phyloP scores from a whole-genome alignment of 2,113 vertebrate species.

The Clupea harengus region DNA sequence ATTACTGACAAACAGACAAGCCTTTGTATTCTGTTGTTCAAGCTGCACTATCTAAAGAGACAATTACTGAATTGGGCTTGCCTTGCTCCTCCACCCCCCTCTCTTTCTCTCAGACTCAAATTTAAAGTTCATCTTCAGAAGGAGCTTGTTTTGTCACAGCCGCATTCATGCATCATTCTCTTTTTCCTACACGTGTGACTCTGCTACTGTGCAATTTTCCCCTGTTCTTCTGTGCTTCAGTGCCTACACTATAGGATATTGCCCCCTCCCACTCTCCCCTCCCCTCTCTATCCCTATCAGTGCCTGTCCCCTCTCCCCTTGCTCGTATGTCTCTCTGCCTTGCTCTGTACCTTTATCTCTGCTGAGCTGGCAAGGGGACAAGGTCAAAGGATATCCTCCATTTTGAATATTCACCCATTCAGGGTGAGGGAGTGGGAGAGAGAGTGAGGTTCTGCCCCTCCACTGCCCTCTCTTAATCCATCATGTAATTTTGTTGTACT shows the following conservation, averaged over 20 bases:
- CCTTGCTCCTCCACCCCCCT: slow-evolving; percentile 31
- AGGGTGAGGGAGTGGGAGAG: neutral
- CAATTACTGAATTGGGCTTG: slow-evolving; percentile 64
- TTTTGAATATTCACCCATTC: slow-evolving; percentile 60
- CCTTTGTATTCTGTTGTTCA: slow-evolving; percentile 51
- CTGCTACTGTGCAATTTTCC: neutral
- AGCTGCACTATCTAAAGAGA: slow-evolving; percentile 54
- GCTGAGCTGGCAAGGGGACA: slow-evolving; percentile 69
- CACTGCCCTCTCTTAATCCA: slow-evolving; percentile 1
- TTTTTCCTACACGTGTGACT: neutral
- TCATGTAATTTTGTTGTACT: neutral
- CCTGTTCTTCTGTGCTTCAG: slow-evolving; percentile 19
- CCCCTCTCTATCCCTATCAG: slow-evolving; percentile 24
- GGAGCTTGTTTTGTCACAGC: no score
- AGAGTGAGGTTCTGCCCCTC: slow-evolving; percentile 28
- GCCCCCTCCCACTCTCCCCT: slow-evolving; percentile 26
- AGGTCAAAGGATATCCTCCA: slow-evolving; percentile 63
- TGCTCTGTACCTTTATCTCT: slow-evolving; percentile 58
- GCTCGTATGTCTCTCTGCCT: slow-evolving; percentile 46
- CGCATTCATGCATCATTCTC: neutral
- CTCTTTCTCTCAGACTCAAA: slow-evolving; percentile 32
- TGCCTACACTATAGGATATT: slow-evolving; percentile 31
- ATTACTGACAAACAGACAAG: slow-evolving; percentile 46
- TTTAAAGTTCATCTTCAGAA: neutral
- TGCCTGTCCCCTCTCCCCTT: slow-evolving; percentile 27